Evolutionary conservation across 1,140 invertebrate genomes (phyloP), one percentile per base, ranked within the genome.

Genomic region (Cydia splendana): DNA sequence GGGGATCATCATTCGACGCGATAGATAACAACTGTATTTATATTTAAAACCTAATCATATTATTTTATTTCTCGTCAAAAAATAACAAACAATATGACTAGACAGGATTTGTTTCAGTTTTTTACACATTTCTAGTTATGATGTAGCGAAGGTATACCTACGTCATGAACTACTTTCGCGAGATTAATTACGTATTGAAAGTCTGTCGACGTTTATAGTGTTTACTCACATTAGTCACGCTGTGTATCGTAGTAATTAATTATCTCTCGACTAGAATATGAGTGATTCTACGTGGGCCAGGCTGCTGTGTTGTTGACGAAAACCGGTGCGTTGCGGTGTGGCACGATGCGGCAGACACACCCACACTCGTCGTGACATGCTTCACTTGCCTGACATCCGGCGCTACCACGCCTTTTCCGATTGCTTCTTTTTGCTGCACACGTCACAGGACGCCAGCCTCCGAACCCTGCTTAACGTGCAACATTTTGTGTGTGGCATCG

Each of bases 331-430:
- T 69, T 42, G 53, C 67, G 76, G 45, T 78, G 51, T 34, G 45
- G 75, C 45, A 57, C 69, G 65, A 71, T 65, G 76, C 45, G 76
- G 77, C 20, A 78, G 67, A 77, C 65, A 75, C 30, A 69, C 69
- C 75, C 75, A 65, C 74, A 51, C 76, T n/a, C 62, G 67, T 69
- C 71, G 76, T 80, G 79, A 78, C 81, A 84, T 78, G 79, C 78
- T 77, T 81, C 74, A 76, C 76, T 81, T 65, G 79, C 65, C 65
- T 78, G 77, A 82, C 78, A 81, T 82, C 79, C 80, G 79, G 71
- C 76, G 80, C 77, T 77, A 53, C 42, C 73, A 79, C 84, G 78
- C 80, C 83, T 86, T 82, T 81, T 84, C 79, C 81, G 79, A 83
- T 82, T 80, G 76, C 75, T 78, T 78, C 76, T 81, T 81, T 82